Base-by-base conservation (phyloP, 2,113 vertebrate species). In the Antennarius striatus region DNA sequence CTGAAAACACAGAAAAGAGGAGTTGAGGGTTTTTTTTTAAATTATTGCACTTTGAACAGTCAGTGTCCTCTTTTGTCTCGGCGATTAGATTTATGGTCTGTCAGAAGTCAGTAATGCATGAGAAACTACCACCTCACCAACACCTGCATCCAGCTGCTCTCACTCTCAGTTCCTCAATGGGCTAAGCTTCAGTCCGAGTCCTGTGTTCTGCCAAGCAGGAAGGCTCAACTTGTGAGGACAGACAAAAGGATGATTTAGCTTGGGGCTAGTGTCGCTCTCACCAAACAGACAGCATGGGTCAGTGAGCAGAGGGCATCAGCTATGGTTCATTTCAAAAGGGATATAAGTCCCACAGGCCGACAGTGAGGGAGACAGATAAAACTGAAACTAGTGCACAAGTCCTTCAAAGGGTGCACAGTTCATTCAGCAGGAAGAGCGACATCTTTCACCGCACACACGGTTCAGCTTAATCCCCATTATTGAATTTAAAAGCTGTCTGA, bases 261-360 rank as follows among this genome's bases (percentile, higher is more conserved):
- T 14, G 68, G 68, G 80, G 81, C 82, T 53, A 60, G 70, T 83
- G 77, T 79, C 77, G 63, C 66, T 51, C 85, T 88, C 69, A 71
- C 67, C 56, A 73, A 76, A 84, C 84, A 87, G 65, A 85, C 76
- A 76, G 67, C 83, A 89, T 17, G 86, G 89, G 75, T 86, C 88
- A 88, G 2, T 89, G 84, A 80, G 50, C 69, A 46, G 40, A 80
- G 87, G 77, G 77, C 75, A 79, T 86, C 85, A 84, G 85, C 81
- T 80, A 65, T 30, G 63, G 75, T 80, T 53, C 3, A 40, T 77
- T 83, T 87, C 79, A 86, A 83, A 86, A 74, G 67, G 77, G 62
- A 59, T 66, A 81, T 76, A 64, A 71, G 67, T 71, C 73, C 57
- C 69, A 76, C 74, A 48, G 59, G 43, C 73, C 48, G 42, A 36